Evolutionary conservation across 2,113 vertebrate species (phyloP), one percentile per base, ranked within the genome.

Genomic region (Saimiri boliviensis): DNA sequence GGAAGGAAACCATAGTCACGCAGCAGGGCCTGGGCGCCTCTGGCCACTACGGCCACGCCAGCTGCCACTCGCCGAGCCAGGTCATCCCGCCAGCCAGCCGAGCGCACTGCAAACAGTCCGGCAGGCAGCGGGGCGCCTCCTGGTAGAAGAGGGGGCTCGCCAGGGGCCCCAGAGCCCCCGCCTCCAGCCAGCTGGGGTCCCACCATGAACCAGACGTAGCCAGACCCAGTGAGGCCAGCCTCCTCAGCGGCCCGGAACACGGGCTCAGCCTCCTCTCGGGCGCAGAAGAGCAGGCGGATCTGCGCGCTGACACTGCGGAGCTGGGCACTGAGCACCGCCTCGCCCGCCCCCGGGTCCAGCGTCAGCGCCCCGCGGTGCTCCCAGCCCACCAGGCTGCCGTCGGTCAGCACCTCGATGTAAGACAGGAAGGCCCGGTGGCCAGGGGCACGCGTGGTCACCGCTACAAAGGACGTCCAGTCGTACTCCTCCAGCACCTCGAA

Each of bases 401-500:
- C 99, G 0, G 99, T 99, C 98, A 99, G 98, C 70, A 99, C 99
- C 98, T 99, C 99, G 66, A 99, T 99, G 96, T 99, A 99, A 9
- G 99, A 99, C 95, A 99, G 98, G 85, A 99, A 99, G 76, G 99
- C 99, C 98, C 99, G 99, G 98, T 99, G 99, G 96, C 99, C 99
- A 0, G 99, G 99, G 98, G 99, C 99, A 87, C 99, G 99, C 0
- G 99, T 99, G 97, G 99, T 99, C 97, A 99, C 99, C 42, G 99
- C 99, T 0, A 99, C 99, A 94, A 99, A 99, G 89, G 99, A 96
- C 0, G 99, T 99, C 99, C 99, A 99, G 88, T 99, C 99, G 5
- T 99, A 99, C 96, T 99, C 99, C 97, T 99, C 99, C 98, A 99
- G 98, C 97, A 99, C 99, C 98, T 99, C 99, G 56, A 99, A 99